Conservation (phyloP, 2,797 vertebrate genomes). For the Sebastes melanostomus region DNA sequence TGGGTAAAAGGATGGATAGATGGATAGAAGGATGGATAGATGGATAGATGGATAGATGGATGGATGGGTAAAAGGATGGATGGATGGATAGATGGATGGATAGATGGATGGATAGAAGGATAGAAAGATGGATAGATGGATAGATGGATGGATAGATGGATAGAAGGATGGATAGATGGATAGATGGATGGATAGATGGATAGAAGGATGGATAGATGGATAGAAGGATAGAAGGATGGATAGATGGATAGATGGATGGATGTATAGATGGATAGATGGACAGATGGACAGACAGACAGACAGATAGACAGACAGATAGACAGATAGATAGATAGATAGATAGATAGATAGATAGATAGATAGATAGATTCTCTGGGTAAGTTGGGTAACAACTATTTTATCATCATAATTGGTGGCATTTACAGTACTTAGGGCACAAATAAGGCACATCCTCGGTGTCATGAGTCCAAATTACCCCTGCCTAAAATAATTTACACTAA, state of each 20-base stretch:
- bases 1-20: rapidly evolving
- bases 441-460: neutral
- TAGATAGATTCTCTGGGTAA: no score
- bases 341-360: neutral
- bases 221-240: no score
- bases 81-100: no score
- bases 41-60: no score
- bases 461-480: neutral
- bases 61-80: no score
- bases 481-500: neutral
- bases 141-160: neutral
- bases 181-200: no score
- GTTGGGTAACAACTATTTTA: no score
- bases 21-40: neutral
- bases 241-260: rapidly evolving
- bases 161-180: no score
- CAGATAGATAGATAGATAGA: neutral
- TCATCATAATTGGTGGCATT: neutral
- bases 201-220: no score
- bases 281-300: neutral
- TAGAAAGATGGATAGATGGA: neutral
- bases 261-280: rapidly evolving
- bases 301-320: neutral
- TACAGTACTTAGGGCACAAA: neutral
- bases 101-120: no score